phyloP scores from a whole-genome alignment of 2,797 vertebrate species.

The Neostethus bicornis region DNA sequence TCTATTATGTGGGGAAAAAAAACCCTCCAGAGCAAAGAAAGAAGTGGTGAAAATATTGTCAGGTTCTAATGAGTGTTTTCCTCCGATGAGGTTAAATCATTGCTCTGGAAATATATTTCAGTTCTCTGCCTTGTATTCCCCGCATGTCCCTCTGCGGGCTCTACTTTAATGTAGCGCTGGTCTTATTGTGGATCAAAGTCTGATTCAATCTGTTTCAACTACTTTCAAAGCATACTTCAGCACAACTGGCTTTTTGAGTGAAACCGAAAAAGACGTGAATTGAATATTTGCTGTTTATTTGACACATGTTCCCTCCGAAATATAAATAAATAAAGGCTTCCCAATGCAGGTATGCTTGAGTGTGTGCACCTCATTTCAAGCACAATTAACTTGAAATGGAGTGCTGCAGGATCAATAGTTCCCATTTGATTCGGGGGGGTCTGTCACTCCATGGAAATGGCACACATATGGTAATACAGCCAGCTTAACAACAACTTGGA shows the following conservation, averaged over 20 bases:
- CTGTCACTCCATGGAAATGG: conserved; percentile 84
- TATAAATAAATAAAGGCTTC: conserved; percentile 83
- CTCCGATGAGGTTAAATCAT: conserved; percentile 48
- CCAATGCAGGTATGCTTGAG: conserved; percentile 79
- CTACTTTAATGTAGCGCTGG: conserved; percentile 23
- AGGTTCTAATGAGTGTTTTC: conserved; percentile 43
- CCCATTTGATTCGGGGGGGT: conserved; percentile 83
- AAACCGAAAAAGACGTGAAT: conserved; percentile 79
- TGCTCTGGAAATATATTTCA: conserved; percentile 38
- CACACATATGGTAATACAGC: conserved; percentile 85
- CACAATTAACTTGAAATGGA: conserved; percentile 92
- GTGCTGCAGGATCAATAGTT: conserved; percentile 88
- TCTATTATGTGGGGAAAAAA: conserved; percentile 26
- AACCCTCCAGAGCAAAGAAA: conserved; percentile 11
- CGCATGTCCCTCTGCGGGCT: conserved; percentile 27
- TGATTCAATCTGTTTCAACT: conserved; percentile 68
- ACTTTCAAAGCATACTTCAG: conserved; percentile 64
- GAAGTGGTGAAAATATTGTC: conserved; percentile 9
- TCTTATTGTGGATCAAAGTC: conserved; percentile 57
- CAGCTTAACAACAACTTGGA: conserved; percentile 83
- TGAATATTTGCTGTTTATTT: conserved; percentile 80
- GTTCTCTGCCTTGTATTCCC: conserved; percentile 25
- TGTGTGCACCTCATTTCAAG: conserved; percentile 88
- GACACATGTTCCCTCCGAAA: conserved; percentile 76
- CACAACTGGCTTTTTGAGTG: conserved; percentile 70